These are phyloP conservation scores for Desmodus rotundus DNA, from an alignment of 2,113 vertebrate species.

Conservation along the genomic window DNA sequence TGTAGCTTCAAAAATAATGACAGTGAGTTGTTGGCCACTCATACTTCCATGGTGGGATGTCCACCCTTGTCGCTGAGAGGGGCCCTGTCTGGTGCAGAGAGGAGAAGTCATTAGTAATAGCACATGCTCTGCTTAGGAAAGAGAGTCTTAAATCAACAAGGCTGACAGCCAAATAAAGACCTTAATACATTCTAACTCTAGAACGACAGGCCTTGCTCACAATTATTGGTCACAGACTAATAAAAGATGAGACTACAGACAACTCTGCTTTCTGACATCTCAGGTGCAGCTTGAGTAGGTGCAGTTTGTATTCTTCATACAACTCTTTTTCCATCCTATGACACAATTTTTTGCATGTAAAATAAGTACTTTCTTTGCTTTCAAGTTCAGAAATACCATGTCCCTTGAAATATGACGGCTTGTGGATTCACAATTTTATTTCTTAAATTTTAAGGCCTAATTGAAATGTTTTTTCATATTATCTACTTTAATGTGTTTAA, in stretches of 20 bases:
- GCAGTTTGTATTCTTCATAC: background rate
- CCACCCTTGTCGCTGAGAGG: background rate
- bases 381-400: background rate
- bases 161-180: background rate
- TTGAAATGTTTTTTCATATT: background rate
- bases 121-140: background rate
- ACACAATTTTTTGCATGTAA: background rate
- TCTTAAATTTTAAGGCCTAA: background rate
- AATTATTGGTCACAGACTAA: background rate
- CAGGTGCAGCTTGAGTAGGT: background rate
- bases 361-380: background rate
- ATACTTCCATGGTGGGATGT: background rate
- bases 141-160: background rate
- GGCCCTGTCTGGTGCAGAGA: background rate
- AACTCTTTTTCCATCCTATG: background rate
- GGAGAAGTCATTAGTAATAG: background rate
- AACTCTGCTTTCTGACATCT: background rate
- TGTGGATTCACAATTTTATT: background rate
- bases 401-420: background rate
- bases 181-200: background rate
- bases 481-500: background rate
- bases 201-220: background rate
- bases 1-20: conserved; percentile 13
- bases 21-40: background rate
- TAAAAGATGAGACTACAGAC: background rate